Conservation (phyloP, 2,888 invertebrate species). For the Biston stratarius region DNA sequence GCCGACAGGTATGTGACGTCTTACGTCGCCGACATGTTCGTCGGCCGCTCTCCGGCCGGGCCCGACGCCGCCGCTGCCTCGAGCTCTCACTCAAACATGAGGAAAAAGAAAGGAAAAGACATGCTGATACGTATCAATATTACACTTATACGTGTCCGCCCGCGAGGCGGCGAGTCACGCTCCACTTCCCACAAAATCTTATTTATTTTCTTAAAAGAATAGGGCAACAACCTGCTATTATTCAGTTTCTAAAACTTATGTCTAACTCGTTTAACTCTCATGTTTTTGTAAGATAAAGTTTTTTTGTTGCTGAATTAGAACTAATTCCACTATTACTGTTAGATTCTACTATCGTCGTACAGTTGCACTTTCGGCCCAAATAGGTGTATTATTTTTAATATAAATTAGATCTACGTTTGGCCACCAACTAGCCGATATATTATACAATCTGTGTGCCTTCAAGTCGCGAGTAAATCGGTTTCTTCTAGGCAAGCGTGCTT, state of each 20-base stretch:
- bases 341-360: no score
- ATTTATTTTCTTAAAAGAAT: constrained; percentile 58
- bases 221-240: constrained; percentile 68
- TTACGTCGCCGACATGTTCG: constrained; percentile 53
- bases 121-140: constrained; percentile 48
- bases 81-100: constrained; percentile 64
- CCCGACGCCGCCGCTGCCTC: constrained; percentile 10
- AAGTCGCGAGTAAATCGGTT: no score
- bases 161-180: constrained; percentile 62
- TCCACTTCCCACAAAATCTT: constrained; percentile 75
- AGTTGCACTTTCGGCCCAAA: no score
- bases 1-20: constrained; percentile 64
- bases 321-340: background rate
- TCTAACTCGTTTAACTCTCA: constrained; percentile 35
- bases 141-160: constrained; percentile 46
- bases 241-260: constrained; percentile 41
- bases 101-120: constrained; percentile 67
- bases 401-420: no score
- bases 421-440: no score
- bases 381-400: no score
- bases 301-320: background rate
- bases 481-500: no score
- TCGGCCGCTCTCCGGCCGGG: constrained; percentile 45
- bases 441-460: no score
- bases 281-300: background rate